Base-by-base conservation (phyloP, 2,113 vertebrate genomes). In the Fregetta grallaria region DNA sequence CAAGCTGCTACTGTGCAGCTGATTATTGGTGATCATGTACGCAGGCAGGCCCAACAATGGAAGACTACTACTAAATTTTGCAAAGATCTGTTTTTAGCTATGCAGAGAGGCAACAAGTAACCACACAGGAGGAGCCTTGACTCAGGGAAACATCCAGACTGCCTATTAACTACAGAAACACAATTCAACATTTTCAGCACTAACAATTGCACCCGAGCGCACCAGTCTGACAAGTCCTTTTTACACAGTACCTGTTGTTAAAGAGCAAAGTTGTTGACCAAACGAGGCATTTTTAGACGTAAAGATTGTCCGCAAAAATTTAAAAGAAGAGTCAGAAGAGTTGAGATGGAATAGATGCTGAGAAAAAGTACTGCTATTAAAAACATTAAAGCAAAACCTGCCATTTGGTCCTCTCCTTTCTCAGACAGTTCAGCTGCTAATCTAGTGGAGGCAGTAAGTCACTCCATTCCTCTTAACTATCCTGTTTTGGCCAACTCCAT, bases 1-100 rank as follows among this genome's bases (percentile, higher is more conserved):
- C 82, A 96, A 85, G 77, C 71, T 73, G 91, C 78, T 96, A 59
- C 81, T 26, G 47, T 67, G 42, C 87, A 70, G 85, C 84, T 72
- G 90, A 87, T 90, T 85, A 94, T 76, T 86, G 86, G 85, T 90
- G 96, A 95, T 96, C 77, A 65, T 94, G 75, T 59, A 90, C 6
- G 7, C 15, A 73, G 89, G 80, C 89, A 93, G 90, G 44, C 47
- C 85, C 62, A 58, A n/a, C 1, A 1, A 75, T 17, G 23, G 82
- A 75, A 96, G 86, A 95, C 68, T 36, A 86, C 36, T 32, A 56
- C 47, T 36, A 52, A 32, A 52, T 52, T 92, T 68, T 66, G 56
- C 86, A 73, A 79, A 86, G 65, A 55, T 77, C 90, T 56, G 81
- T 13, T 79, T 74, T 90, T 52, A 92, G 59, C 80, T 84, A 27